Percentiles rank a stretch among this genome's conserved stretches.
These are phyloP conservation scores for Castor canadensis DNA, from an alignment of 2,113 vertebrate species.

Conservation along the genomic window DNA sequence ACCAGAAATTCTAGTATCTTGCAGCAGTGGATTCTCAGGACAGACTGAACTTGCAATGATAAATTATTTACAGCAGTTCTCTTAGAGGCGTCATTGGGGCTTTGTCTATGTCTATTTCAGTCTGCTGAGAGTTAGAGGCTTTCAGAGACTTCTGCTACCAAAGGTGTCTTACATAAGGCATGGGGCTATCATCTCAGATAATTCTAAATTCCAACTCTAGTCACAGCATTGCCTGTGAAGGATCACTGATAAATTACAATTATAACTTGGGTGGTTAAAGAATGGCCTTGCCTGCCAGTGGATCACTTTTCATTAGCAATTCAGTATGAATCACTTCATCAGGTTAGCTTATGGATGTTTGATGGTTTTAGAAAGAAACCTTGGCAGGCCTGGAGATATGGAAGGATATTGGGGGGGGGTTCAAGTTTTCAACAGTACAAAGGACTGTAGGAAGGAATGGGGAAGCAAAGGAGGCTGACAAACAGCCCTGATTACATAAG, in stretches of 20 bases:
- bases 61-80: slow-evolving; percentile 31
- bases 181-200: neutral
- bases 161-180: neutral
- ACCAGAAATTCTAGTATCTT: slow-evolving; percentile 20
- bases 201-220: neutral
- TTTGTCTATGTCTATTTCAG: slow-evolving; percentile 34
- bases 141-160: slow-evolving; percentile 6
- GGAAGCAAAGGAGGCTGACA: neutral
- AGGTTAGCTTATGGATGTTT: neutral
- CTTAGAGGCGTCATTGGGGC: slow-evolving; percentile 7
- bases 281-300: neutral
- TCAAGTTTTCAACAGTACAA: neutral
- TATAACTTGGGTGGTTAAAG: neutral
- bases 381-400: neutral
- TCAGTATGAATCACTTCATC: slow-evolving; percentile 13
- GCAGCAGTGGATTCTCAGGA: neutral
- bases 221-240: neutral
- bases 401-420: neutral
- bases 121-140: neutral
- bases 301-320: neutral
- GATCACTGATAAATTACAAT: neutral
- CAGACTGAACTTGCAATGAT: neutral
- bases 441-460: neutral
- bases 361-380: neutral
- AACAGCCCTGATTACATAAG: neutral